Conservation (phyloP, 2,113 vertebrate genomes). For the Pygoscelis adeliae region DNA sequence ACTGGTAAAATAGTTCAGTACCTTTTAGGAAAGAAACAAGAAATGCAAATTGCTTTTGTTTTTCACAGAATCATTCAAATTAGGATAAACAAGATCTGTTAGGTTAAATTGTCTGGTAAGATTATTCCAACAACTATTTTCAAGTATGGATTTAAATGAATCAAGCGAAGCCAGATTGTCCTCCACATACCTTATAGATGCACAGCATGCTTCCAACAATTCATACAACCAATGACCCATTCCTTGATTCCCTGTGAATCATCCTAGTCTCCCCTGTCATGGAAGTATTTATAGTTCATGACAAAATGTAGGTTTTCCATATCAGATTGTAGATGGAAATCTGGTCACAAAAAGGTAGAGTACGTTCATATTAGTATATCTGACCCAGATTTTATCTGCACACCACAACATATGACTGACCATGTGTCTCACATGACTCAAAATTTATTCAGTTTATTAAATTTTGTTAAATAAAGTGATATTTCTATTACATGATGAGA, state of each 20-base stretch:
- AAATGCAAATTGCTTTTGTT: background rate
- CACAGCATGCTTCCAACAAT: background rate
- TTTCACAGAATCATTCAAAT: background rate
- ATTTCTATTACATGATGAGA: background rate
- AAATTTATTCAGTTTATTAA: background rate
- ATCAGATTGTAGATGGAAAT: background rate
- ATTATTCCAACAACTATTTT: background rate
- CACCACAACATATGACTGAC: background rate
- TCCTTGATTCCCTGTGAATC: background rate
- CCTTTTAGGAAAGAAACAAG: background rate
- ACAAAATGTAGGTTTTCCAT: background rate
- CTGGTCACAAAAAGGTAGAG: background rate
- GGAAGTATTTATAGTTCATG: background rate
- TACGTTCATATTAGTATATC: background rate
- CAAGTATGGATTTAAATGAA: background rate
- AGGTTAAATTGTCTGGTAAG: background rate
- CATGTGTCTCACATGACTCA: background rate
- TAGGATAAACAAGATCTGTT: background rate
- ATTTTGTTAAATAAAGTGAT: background rate
- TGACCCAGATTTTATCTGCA: background rate
- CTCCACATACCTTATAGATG: background rate
- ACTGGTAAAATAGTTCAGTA: background rate
- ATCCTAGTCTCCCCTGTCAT: no score
- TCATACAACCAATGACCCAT: background rate
- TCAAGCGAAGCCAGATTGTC: background rate